Evolutionary conservation across 2,113 vertebrate genomes (phyloP).

Genomic region (sheep (Ovis aries)): DNA sequence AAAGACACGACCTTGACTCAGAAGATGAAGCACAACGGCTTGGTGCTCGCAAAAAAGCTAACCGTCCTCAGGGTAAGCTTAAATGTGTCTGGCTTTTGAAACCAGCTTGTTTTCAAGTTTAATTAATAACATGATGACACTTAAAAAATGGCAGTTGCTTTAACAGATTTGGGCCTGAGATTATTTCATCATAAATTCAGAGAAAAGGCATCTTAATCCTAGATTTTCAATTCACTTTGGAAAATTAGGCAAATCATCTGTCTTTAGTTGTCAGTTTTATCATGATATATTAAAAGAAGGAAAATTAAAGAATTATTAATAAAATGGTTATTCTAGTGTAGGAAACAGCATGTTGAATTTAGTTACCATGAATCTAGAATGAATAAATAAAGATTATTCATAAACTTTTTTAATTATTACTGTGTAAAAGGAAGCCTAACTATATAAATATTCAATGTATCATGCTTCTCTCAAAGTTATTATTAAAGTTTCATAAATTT

Average conservation of each 20-base stretch:
- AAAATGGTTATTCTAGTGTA: not conserved
- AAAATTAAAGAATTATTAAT: not conserved
- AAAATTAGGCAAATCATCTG: not conserved
- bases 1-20: conserved; percentile 75
- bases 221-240: conserved; percentile 9
- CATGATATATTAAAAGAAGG: not conserved
- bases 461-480: not conserved
- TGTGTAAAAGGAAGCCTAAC: not conserved
- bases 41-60: conserved; percentile 89
- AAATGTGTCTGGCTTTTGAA: not conserved
- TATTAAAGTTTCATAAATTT: not conserved
- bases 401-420: not conserved
- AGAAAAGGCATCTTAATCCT: not conserved
- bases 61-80: conserved; percentile 88
- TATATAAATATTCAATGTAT: not conserved
- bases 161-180: not conserved
- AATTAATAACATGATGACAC: not conserved
- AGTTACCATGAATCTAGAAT: not conserved
- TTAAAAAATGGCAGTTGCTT: not conserved
- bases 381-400: not conserved
- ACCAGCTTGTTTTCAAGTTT: not conserved
- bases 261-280: not conserved
- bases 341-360: not conserved
- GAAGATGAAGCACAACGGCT: conserved; percentile 87
- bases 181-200: not conserved